Evolutionary conservation across 2,797 vertebrate genomes (phyloP), one percentile per base, ranked within the genome.

Genomic region (Ctenosaura bakeri): DNA sequence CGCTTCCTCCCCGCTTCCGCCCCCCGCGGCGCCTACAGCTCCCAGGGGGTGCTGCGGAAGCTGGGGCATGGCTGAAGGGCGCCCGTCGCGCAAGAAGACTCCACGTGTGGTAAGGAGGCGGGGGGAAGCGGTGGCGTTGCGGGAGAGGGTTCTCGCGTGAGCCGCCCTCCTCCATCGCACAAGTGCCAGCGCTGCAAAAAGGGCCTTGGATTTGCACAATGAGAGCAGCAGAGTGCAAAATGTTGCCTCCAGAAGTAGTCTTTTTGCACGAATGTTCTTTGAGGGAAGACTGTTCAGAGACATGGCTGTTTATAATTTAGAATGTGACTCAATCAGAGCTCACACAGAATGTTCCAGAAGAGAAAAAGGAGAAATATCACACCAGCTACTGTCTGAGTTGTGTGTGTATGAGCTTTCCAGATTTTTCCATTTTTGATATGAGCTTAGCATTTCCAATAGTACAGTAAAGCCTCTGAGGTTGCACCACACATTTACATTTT

Each of bases 291-390:
- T 88, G 92, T 91, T 93, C 91, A 76, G 92, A 91, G 90, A 94
- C 92, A 95, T 95, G 93, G 92, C 95, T 96, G 95, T 94, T 95
- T 92, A 90, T 91, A 97, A 94, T 95, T 96, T 95, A 90, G 92
- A 86, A 86, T 79, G 89, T 95, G 92, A 95, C 87, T 94, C 86
- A 92, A 74, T 71, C 74, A 89, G 88, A 94, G 82, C 89, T 95
- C 93, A 95, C 95, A 91, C 71, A 93, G 79, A 74, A 92, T 93
- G 94, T 92, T 95, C 93, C 90, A 91, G 85, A 90, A 89, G 94
- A 92, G 93, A 42, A 93, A 95, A 96, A 89, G 91, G 89, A 62
- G 95, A 78, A 93, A 89, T 89, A 54, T 89, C 89, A 88, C 95
- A 90, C 80, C 38, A 13, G 91, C 92, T 90, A 79, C 92, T 91